A percentile compares a stretch with the other conserved stretches of the same genome.
Evolutionary conservation across 2,113 vertebrate genomes (phyloP).

Genomic region (Ctenomys sociabilis): DNA sequence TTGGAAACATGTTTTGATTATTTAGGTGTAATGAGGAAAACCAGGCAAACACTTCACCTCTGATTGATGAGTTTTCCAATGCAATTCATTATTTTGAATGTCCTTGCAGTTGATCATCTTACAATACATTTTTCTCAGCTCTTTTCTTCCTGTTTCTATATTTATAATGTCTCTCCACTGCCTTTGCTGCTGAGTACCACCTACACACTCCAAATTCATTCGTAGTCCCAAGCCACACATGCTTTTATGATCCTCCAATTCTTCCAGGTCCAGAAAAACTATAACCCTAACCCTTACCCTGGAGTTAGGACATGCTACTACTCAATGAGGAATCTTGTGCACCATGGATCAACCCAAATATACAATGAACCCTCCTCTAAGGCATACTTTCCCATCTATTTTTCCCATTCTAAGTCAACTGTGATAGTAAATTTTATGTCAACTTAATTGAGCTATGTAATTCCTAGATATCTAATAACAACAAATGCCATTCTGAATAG

Average conservation of each 20-base stretch:
- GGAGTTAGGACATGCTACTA: background rate
- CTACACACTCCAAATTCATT: background rate
- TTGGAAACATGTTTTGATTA: constrained; percentile 56
- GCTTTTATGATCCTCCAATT: background rate
- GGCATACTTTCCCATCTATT: background rate
- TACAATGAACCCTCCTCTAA: background rate
- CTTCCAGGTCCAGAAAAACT: background rate
- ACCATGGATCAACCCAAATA: background rate
- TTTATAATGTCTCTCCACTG: background rate
- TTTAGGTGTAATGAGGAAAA: constrained; percentile 44
- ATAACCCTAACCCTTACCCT: background rate
- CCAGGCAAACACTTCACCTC: background rate
- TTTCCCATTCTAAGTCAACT: background rate
- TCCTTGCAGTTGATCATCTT: background rate
- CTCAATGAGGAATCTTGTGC: background rate
- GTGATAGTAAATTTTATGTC: background rate
- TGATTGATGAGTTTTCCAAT: background rate
- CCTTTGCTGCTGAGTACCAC: background rate
- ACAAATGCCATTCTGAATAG: background rate
- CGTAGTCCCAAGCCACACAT: background rate
- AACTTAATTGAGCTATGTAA: background rate
- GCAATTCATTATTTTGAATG: background rate
- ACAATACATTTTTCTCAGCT: background rate
- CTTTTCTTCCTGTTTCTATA: background rate
- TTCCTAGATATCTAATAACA: background rate